These are phyloP conservation scores for Parambassis ranga DNA, from an alignment of 2,797 vertebrate genomes.

Conservation along the genomic window DNA sequence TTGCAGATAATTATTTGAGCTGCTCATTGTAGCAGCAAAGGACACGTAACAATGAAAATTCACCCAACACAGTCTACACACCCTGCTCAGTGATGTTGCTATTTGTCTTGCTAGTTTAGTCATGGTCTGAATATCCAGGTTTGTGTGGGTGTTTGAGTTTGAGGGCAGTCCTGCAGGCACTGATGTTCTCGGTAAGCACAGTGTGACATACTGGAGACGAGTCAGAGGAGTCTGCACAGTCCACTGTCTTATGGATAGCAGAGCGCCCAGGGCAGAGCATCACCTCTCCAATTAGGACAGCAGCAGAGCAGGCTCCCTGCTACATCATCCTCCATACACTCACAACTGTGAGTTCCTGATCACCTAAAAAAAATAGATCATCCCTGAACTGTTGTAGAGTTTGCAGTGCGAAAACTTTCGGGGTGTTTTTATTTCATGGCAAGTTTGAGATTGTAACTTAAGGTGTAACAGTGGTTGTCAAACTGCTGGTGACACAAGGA, in stretches of 20 bases:
- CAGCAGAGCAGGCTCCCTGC: neutral
- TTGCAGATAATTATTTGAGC: neutral
- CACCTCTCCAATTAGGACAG: constrained; percentile 58
- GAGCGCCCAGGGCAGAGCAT: constrained; percentile 35
- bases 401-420: constrained; percentile 16
- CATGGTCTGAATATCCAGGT: neutral
- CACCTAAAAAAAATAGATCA: constrained; percentile 8
- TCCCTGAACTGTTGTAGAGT: neutral
- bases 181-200: constrained; percentile 25
- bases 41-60: neutral
- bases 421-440: neutral
- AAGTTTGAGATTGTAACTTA: constrained; percentile 2
- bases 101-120: neutral
- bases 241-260: constrained; percentile 24
- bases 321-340: neutral
- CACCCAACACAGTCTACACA: neutral
- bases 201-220: constrained; percentile 34
- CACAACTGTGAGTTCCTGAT: constrained; percentile 13
- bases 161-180: constrained; percentile 33
- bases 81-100: neutral
- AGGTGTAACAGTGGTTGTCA: neutral
- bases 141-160: constrained; percentile 2
- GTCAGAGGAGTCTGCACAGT: constrained; percentile 18
- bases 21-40: neutral
- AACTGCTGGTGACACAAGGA: neutral